phyloP scores from a whole-genome alignment of 2,888 invertebrate species.

The Cryptus viduatorius region DNA sequence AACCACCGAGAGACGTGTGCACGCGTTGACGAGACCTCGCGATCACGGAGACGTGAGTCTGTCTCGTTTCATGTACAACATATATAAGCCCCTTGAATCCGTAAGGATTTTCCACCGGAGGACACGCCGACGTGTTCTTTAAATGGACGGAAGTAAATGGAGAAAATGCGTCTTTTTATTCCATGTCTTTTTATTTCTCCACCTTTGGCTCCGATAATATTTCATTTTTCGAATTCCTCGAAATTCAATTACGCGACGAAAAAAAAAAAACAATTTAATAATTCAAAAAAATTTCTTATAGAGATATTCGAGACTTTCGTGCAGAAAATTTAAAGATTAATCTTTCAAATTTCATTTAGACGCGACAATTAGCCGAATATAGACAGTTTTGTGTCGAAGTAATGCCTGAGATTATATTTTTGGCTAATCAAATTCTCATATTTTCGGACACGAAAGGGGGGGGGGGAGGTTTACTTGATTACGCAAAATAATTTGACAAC shows the following conservation, averaged over 20 bases:
- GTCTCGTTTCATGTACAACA: background rate
- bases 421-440: background rate
- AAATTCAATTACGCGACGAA: no score
- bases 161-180: no score
- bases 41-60: background rate
- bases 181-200: no score
- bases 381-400: background rate
- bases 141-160: no score
- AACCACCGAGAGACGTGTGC: slow-evolving; percentile 42
- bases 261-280: no score
- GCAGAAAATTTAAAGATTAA: no score
- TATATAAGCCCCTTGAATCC: background rate
- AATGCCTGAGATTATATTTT: background rate
- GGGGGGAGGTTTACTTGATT: background rate
- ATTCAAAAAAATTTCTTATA: no score
- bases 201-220: no score
- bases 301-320: no score
- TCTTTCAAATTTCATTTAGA: background rate
- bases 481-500: background rate
- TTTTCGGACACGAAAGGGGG: background rate
- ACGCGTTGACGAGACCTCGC: slow-evolving; percentile 42
- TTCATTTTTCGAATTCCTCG: no score
- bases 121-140: no score
- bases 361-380: background rate
- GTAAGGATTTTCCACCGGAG: background rate